Percentiles rank a stretch among this genome's conserved stretches.
Conservation (phyloP, 2,888 invertebrate genomes). For the Sphecodes monilicornis region DNA sequence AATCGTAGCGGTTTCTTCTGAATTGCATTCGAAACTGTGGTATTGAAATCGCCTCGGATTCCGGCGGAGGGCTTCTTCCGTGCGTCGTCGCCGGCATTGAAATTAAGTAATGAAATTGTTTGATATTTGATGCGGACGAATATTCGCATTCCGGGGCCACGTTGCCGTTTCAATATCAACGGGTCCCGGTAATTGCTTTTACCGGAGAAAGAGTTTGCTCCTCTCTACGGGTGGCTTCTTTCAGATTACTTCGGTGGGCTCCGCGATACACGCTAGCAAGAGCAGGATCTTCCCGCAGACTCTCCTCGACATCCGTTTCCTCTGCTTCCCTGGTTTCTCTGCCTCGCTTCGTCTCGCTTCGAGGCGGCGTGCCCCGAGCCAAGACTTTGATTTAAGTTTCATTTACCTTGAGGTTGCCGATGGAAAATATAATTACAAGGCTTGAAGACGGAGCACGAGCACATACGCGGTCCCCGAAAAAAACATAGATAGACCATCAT, state of each 20-base stretch:
- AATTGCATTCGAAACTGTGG: not conserved
- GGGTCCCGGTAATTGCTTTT: slow-evolving; percentile 37
- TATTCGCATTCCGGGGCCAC: not conserved
- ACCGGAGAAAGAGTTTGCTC: slow-evolving; percentile 24
- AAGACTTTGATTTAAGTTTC: slow-evolving; percentile 78
- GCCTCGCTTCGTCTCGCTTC: slow-evolving; percentile 30
- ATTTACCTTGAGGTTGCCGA: slow-evolving; percentile 74
- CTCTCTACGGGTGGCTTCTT: slow-evolving; percentile 31
- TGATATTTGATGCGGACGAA: slow-evolving; percentile 4
- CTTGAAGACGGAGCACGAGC: slow-evolving; percentile 50
- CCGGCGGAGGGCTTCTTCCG: not conserved
- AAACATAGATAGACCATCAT: slow-evolving; percentile 32
- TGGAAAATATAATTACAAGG: slow-evolving; percentile 78
- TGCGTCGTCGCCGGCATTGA: not conserved
- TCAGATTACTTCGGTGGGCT: slow-evolving; percentile 50
- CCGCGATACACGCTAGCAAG: slow-evolving; percentile 48
- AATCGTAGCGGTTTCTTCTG: not conserved
- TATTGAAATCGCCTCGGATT: not conserved
- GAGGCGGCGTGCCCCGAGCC: slow-evolving; percentile 57
- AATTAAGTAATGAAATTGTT: slow-evolving; percentile 13
- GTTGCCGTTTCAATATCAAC: slow-evolving; percentile 3
- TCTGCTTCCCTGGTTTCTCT: not conserved
- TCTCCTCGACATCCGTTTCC: slow-evolving; percentile 50
- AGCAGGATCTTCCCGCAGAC: slow-evolving; percentile 44
- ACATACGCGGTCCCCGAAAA: slow-evolving; percentile 45